These are phyloP conservation scores for Pardosa pseudoannulata DNA, from an alignment of 2,888 invertebrate species.

Conservation along the genomic window DNA sequence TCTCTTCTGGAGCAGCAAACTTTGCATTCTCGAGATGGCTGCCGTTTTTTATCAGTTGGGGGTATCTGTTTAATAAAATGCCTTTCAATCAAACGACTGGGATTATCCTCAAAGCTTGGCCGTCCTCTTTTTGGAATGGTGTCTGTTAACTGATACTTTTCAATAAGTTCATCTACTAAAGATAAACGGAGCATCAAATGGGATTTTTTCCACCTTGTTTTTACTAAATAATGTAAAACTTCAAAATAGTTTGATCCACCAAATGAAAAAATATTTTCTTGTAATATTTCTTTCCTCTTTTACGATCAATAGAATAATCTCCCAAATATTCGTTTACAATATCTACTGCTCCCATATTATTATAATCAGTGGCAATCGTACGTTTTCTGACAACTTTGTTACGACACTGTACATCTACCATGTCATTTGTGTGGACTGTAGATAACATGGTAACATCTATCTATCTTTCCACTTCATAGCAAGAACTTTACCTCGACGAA, in stretches of 20 bases:
- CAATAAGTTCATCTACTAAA: constrained; percentile 1
- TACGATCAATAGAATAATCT: not conserved
- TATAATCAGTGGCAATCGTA: not conserved
- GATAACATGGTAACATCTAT: constrained; percentile 14
- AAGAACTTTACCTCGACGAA: not conserved
- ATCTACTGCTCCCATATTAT: constrained; percentile 32
- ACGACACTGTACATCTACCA: not conserved
- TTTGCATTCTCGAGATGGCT: not conserved
- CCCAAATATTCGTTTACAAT: constrained; percentile 5
- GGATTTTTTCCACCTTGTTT: constrained; percentile 14
- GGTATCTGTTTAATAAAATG: not conserved
- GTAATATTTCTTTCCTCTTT: not conserved
- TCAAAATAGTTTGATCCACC: not conserved
- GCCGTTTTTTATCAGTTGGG: not conserved
- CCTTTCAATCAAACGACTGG: not conserved
- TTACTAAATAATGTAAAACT: constrained; percentile 20
- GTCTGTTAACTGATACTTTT: constrained; percentile 4
- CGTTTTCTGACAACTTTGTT: constrained; percentile 24
- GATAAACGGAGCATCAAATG: constrained; percentile 18
- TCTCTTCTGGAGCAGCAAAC: not conserved
- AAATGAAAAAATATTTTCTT: constrained; percentile 16
- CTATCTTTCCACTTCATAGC: constrained; percentile 9
- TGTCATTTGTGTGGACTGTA: constrained; percentile 12
- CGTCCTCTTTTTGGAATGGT: not conserved
- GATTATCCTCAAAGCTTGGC: not conserved